Percentiles rank a stretch among this genome's conserved stretches.
phyloP scores from a whole-genome alignment of 2,888 invertebrate genomes.

The Diploptera punctata region DNA sequence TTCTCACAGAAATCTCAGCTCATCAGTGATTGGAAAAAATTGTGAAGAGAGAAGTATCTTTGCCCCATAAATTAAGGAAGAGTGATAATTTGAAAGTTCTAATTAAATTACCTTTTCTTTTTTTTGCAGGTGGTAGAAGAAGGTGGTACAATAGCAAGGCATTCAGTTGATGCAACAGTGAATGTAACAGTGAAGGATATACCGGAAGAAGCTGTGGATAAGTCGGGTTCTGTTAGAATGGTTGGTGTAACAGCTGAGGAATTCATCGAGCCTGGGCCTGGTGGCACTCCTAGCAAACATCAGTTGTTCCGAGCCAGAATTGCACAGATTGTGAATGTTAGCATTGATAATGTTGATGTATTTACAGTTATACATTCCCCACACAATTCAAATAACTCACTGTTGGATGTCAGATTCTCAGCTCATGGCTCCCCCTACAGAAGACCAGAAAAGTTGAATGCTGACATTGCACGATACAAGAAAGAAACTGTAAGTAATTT shows the following conservation, averaged over 20 bases:
- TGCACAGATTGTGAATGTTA: slow-evolving; percentile 76
- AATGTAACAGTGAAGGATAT: slow-evolving; percentile 87
- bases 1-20: too few relatives aligned
- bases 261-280: slow-evolving; percentile 71
- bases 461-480: slow-evolving; percentile 77
- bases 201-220: slow-evolving; percentile 89
- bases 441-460: slow-evolving; percentile 85
- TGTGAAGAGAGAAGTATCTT: too few relatives aligned
- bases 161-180: slow-evolving; percentile 83
- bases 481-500: slow-evolving; percentile 63
- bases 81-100: too few relatives aligned
- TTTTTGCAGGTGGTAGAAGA: slow-evolving; percentile 67
- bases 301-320: slow-evolving; percentile 70
- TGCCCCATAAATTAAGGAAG: too few relatives aligned
- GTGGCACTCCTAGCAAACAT: slow-evolving; percentile 66
- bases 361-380: slow-evolving; percentile 86
- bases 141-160: slow-evolving; percentile 63
- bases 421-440: slow-evolving; percentile 96
- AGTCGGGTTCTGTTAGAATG: slow-evolving; percentile 91
- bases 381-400: slow-evolving; percentile 56
- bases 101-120: too few relatives aligned
- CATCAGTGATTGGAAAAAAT: too few relatives aligned
- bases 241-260: slow-evolving; percentile 82
- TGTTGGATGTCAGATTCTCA: slow-evolving; percentile 87
- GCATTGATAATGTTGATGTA: slow-evolving; percentile 86